Evolutionary conservation across 64 coral and sea anemone genomes (phyloP), one percentile per base, ranked within the genome.

Genomic region (Dendrophyllia cribrosa): DNA sequence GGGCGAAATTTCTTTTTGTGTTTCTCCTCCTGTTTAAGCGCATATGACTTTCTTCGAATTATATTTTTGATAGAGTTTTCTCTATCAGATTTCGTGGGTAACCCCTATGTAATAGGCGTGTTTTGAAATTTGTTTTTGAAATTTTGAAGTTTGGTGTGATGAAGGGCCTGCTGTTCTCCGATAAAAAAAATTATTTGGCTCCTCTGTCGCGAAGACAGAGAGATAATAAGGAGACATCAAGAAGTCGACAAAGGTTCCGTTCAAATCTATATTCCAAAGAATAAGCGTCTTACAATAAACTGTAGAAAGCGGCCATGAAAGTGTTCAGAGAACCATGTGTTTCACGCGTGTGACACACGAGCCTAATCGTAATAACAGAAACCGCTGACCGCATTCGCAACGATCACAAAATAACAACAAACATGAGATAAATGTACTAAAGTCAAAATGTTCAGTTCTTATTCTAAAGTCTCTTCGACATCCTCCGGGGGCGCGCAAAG

Each of bases 401-500:
- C 72, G 72, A 48, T 74, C 47, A 74, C 72, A 74, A 34, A 34
- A 1, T 25, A 47, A 74, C 72, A 74, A 74, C 46, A 17, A 74
- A 74, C 70, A 72, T 26, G 7, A 72, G 26, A 74, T 46, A 25
- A 74, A 43, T 47, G 43, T 17, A 74, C 72, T 3, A 25, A 43
- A 74, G 72, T 68, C 65, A 68, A 68, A 71, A 9, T 72, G 3
- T 8, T 74, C 72, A 74, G 72, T 74, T 74, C 34, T 74, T 74
- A 74, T 43, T 74, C 72, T 74, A 15, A 74, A 74, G 34, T 74
- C 72, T 43, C 72, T 74, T 74, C 72, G 85, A 87, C 85, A 87
- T 87, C 85, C 85, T 87, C 85, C 85, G 85, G 66, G 82, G 82
- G 82, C 15, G 15, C 62, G 65, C 82, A 9, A 59, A 86, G 82